Evolutionary conservation across 2,888 invertebrate genomes (phyloP).

Genomic region (Sesia bembeciformis): DNA sequence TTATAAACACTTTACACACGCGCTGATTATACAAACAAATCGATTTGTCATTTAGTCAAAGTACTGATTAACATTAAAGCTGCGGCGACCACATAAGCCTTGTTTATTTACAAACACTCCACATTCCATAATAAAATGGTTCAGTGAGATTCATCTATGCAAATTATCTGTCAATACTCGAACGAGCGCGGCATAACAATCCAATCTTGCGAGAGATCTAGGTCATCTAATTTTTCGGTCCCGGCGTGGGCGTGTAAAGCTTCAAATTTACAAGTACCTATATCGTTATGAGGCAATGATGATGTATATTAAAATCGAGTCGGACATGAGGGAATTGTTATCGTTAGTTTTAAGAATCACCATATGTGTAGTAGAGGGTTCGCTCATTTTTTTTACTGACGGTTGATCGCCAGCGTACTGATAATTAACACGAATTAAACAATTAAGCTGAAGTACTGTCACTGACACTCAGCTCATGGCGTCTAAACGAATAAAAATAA

Average conservation of each 20-base stretch:
- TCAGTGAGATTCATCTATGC: too few species aligned
- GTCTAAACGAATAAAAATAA: too few species aligned
- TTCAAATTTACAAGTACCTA: background rate
- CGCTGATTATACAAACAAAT: too few species aligned
- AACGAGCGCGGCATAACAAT: background rate
- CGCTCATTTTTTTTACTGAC: background rate
- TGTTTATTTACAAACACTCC: too few species aligned
- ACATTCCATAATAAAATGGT: too few species aligned
- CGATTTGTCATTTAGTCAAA: too few species aligned
- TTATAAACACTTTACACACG: too few species aligned
- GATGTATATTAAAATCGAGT: background rate
- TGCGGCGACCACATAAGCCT: too few species aligned
- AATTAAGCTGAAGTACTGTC: conserved; percentile 20
- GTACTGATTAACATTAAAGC: too few species aligned
- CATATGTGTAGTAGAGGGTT: background rate
- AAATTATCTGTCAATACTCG: too few species aligned
- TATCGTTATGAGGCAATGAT: background rate
- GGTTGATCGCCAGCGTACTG: conserved; percentile 4
- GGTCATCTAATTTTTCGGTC: background rate
- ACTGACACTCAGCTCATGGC: background rate
- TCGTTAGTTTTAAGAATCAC: background rate
- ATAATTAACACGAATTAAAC: conserved; percentile 44
- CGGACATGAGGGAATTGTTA: background rate
- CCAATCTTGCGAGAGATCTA: background rate
- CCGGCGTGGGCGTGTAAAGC: background rate